Evolutionary conservation across 2,113 vertebrate genomes (phyloP).

Genomic region (Centropristis striata): DNA sequence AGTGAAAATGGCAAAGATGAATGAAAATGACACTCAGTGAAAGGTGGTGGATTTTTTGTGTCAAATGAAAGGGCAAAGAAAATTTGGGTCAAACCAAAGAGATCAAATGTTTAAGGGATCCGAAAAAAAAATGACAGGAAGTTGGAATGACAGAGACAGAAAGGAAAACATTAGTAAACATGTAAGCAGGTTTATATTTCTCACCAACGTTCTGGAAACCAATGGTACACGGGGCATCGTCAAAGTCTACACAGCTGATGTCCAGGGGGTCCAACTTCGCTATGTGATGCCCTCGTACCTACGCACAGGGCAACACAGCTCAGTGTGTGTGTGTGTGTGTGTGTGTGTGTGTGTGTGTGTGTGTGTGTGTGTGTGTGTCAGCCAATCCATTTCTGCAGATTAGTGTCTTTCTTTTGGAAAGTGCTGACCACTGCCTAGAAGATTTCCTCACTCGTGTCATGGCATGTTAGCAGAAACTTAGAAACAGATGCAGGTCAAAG

Average conservation of each 20-base stretch:
- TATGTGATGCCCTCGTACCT: constrained; percentile 97
- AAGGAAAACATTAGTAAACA: neutral
- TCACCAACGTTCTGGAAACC: constrained; percentile 94
- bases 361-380: neutral
- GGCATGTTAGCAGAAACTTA: neutral
- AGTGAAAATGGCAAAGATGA: constrained; percentile 7
- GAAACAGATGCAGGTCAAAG: no score
- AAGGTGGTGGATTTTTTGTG: neutral
- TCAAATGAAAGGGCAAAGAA: neutral
- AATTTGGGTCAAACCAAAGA: neutral
- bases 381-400: neutral
- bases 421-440: constrained; percentile 6
- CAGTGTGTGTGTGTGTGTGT: neutral
- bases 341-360: neutral
- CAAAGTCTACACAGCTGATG: constrained; percentile 98
- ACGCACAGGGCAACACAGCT: constrained; percentile 73
- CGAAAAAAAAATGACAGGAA: neutral
- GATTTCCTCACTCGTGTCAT: neutral
- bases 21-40: neutral
- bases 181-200: constrained; percentile 80
- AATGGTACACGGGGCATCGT: constrained; percentile 91
- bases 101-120: neutral
- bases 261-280: constrained; percentile 97
- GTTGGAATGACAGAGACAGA: constrained; percentile 1
- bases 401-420: neutral